Conservation (phyloP, 2,888 invertebrate species). For the Geophilus truncorum region DNA sequence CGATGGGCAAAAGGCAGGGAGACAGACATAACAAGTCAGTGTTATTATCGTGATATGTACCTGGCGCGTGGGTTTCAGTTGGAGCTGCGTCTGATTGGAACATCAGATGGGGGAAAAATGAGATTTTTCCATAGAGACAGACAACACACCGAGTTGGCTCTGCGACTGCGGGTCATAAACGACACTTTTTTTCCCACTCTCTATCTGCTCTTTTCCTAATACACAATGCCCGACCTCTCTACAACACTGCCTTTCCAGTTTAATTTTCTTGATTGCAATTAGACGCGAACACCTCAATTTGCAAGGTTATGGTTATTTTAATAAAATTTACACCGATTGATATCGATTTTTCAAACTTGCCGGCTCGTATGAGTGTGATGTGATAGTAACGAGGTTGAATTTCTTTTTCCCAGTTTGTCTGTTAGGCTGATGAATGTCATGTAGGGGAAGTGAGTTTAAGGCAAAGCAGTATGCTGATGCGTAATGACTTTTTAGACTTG, state of each 20-base stretch:
- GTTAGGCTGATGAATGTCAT: constrained; percentile 27
- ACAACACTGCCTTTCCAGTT: neutral
- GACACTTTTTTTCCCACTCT: constrained; percentile 15
- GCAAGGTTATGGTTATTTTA: neutral
- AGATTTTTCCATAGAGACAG: constrained; percentile 24
- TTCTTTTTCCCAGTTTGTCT: constrained; percentile 12
- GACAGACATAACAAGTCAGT: constrained; percentile 21
- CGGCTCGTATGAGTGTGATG: neutral
- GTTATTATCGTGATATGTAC: constrained; percentile 25
- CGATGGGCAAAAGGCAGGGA: constrained; percentile 23
- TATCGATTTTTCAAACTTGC: neutral
- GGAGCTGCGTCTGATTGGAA: constrained; percentile 25
- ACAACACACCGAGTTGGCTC: constrained; percentile 27
- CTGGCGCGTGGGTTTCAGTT: constrained; percentile 25
- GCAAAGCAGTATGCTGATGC: constrained; percentile 25
- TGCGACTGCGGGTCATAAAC: constrained; percentile 27
- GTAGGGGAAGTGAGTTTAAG: constrained; percentile 17
- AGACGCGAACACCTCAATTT: neutral
- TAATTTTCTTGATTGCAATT: neutral
- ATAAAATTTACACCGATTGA: neutral
- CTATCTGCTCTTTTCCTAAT: constrained; percentile 24
- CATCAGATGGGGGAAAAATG: constrained; percentile 20
- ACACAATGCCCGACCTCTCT: constrained; percentile 12
- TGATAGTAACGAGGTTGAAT: neutral
- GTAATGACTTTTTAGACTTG: constrained; percentile 27